Conservation (phyloP, 1,140 invertebrate genomes). For the Mycetomoellerius zeteki region DNA sequence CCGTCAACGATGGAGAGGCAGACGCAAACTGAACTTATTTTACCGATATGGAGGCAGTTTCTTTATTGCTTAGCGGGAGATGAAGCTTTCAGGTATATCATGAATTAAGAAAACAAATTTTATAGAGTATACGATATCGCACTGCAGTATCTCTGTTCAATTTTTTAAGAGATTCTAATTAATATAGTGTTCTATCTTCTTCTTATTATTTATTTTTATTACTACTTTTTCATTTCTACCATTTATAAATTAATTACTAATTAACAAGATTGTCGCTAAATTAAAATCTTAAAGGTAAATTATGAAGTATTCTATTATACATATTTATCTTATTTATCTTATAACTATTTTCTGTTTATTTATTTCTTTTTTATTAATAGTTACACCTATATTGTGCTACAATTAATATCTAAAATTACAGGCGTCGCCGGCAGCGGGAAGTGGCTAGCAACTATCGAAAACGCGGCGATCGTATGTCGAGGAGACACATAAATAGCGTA, state of each 20-base stretch:
- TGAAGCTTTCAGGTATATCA: conserved; percentile 89
- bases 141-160: neutral
- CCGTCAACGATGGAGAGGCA: conserved; percentile 92
- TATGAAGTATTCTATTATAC: neutral
- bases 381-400: neutral
- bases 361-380: neutral
- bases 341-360: too few relatives aligned
- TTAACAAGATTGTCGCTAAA: neutral
- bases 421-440: conserved; percentile 91
- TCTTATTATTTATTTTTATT: neutral
- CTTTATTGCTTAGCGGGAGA: conserved; percentile 93
- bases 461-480: conserved; percentile 86
- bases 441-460: conserved; percentile 87
- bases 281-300: neutral
- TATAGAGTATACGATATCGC: neutral
- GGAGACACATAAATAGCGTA: conserved; percentile 94
- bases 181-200: neutral
- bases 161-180: neutral
- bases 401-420: conserved; percentile 66
- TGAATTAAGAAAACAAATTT: neutral
- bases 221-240: neutral
- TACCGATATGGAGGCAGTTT: conserved; percentile 92
- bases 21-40: conserved; percentile 92
- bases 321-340: neutral
- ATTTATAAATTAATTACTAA: neutral